Conservation (phyloP, 2,797 vertebrate species). For the Gouania willdenowi region DNA sequence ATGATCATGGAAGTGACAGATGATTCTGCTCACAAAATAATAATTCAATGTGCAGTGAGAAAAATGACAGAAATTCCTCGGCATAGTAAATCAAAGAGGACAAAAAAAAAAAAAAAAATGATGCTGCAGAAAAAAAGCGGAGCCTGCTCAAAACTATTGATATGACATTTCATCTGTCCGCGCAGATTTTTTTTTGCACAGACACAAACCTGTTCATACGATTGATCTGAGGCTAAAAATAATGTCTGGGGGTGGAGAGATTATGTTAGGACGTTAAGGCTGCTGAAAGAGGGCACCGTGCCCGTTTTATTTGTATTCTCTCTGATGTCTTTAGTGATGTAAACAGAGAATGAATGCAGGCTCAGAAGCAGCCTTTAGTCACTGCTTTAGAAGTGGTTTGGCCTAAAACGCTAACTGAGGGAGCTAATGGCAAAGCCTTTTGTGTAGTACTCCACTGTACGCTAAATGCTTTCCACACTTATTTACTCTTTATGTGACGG, state of each 20-base stretch:
- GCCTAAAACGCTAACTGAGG: neutral
- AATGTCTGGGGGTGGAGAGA: conserved; percentile 16
- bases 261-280: conserved; percentile 11
- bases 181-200: conserved; percentile 13
- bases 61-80: conserved; percentile 7
- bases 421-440: neutral
- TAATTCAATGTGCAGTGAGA: conserved; percentile 7
- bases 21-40: too few relatives aligned
- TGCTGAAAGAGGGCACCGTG: neutral
- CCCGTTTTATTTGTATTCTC: conserved; percentile 3
- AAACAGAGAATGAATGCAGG: conserved; percentile 1
- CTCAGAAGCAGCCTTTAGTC: conserved; percentile 10
- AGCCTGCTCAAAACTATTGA: conserved; percentile 16
- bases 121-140: neutral
- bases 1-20: too few relatives aligned
- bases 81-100: neutral
- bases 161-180: conserved; percentile 28
- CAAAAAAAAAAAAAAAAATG: too few relatives aligned
- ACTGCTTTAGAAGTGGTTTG: conserved; percentile 1
- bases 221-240: conserved; percentile 26
- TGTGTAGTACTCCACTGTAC: too few relatives aligned
- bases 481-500: neutral
- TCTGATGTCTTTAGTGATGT: neutral
- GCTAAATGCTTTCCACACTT: too few relatives aligned
- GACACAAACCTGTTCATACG: conserved; percentile 12